Percentiles rank a stretch among this genome's conserved stretches.
These are phyloP conservation scores for Nomada hirtipes DNA, from an alignment of 2,888 invertebrate genomes.

Conservation along the genomic window DNA sequence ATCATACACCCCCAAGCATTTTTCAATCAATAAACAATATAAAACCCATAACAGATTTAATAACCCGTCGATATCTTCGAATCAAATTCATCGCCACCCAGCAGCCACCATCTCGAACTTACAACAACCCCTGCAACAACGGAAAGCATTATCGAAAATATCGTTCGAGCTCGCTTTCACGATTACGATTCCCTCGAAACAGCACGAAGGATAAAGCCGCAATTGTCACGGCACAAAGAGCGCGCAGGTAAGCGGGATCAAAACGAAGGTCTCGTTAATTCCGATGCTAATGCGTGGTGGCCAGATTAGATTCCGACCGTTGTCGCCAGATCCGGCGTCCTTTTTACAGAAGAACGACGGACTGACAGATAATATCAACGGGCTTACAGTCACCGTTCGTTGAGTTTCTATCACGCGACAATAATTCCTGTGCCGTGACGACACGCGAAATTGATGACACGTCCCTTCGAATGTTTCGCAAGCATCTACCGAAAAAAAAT, in stretches of 20 bases:
- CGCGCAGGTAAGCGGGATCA: conserved; percentile 25
- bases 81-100: no score
- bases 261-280: conserved; percentile 58
- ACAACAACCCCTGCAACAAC: background rate
- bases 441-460: conserved; percentile 65
- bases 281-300: conserved; percentile 28
- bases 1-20: no score
- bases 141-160: conserved; percentile 20
- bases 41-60: no score
- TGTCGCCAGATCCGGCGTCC: conserved; percentile 47
- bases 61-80: no score
- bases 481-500: conserved; percentile 8
- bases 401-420: conserved; percentile 62
- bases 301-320: conserved; percentile 57
- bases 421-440: conserved; percentile 47
- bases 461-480: conserved; percentile 41
- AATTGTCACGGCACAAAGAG: conserved; percentile 38
- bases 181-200: conserved; percentile 30
- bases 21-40: no score
- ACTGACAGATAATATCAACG: conserved; percentile 67
- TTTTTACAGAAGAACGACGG: conserved; percentile 56
- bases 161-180: conserved; percentile 15
- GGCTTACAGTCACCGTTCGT: conserved; percentile 39
- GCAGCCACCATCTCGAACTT: no score
- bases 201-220: conserved; percentile 24